Percentiles rank a stretch among this genome's conserved stretches.
Evolutionary conservation across 2,888 invertebrate species (phyloP).

Genomic region (Nomada ferruginata): DNA sequence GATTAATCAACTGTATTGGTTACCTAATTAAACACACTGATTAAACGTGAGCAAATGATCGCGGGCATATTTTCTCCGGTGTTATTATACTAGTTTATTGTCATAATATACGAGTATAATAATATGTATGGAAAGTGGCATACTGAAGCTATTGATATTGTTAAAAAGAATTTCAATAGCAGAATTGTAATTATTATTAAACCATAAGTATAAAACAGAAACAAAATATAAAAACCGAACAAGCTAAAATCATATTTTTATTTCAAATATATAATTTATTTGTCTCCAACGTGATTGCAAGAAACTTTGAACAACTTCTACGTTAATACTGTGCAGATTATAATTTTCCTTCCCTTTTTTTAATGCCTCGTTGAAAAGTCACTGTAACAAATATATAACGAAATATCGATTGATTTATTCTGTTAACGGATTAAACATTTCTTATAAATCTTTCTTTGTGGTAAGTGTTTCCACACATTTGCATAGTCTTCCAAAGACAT

Average conservation of each 20-base stretch:
- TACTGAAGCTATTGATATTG: not conserved
- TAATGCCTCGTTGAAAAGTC: no score
- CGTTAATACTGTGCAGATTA: no score
- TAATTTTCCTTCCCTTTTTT: no score
- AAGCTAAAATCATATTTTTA: no score
- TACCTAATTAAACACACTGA: slow-evolving; percentile 53
- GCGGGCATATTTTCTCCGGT: slow-evolving; percentile 19
- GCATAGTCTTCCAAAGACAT: slow-evolving; percentile 12
- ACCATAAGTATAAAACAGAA: no score
- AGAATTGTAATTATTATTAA: not conserved
- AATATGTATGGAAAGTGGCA: not conserved
- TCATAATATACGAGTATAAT: not conserved
- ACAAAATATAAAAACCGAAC: no score
- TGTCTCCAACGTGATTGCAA: no score
- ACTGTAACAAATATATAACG: no score
- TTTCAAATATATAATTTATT: no score
- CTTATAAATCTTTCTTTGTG: slow-evolving; percentile 6
- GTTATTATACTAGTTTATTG: slow-evolving; percentile 13
- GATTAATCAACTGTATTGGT: slow-evolving; percentile 55
- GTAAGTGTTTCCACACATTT: slow-evolving; percentile 15
- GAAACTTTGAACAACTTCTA: no score
- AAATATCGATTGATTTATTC: not conserved
- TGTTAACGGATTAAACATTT: not conserved
- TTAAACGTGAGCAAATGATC: slow-evolving; percentile 43
- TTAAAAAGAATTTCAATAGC: not conserved